Conservation (phyloP, 2,888 invertebrate genomes). For the Kryphioiulus occultus region DNA sequence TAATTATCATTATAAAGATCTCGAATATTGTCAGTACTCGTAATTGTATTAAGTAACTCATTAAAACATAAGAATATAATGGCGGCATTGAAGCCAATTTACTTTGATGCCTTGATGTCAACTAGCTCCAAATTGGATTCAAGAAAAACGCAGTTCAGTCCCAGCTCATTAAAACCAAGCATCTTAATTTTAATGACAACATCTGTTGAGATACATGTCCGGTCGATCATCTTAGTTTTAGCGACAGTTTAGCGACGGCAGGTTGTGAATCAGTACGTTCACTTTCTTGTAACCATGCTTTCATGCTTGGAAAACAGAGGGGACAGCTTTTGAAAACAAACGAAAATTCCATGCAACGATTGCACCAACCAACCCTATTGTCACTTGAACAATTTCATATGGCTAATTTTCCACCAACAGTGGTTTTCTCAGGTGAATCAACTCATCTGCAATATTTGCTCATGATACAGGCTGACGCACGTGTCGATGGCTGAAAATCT, state of each 20-base stretch:
- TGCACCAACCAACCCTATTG: no score
- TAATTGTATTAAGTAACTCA: background rate
- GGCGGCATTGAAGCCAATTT: background rate
- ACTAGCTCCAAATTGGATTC: background rate
- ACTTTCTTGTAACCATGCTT: background rate
- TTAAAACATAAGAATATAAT: background rate
- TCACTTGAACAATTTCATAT: no score
- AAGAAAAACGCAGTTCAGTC: background rate
- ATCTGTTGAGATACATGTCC: background rate
- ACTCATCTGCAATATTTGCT: no score
- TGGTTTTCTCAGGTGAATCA: no score
- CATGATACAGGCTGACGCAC: no score
- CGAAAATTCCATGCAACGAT: no score
- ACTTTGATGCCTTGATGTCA: background rate
- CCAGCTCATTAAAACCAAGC: background rate
- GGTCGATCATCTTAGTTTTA: background rate
- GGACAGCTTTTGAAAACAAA: no score
- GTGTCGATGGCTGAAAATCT: no score
- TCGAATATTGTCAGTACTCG: background rate
- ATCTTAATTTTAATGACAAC: constrained; percentile 4
- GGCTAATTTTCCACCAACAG: no score
- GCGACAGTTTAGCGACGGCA: background rate
- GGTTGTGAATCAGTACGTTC: background rate
- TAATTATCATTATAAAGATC: background rate
- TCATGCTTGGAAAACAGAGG: background rate